Evolutionary conservation across 2,113 vertebrate species (phyloP).

Genomic region (Brachionichthys hirsutus): DNA sequence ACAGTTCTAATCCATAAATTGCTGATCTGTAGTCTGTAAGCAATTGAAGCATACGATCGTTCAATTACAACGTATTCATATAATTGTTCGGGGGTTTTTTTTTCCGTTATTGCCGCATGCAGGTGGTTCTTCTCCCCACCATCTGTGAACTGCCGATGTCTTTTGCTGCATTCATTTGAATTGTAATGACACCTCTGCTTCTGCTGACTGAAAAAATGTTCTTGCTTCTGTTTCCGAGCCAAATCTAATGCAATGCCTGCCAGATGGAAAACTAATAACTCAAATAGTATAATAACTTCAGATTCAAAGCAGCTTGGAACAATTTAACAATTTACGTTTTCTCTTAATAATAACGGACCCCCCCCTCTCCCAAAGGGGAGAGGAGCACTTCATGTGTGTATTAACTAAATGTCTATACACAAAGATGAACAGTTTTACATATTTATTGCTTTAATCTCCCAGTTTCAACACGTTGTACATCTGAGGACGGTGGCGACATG

Average conservation of each 20-base stretch:
- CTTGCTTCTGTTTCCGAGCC: constrained; percentile 22
- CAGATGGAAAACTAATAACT: constrained; percentile 10
- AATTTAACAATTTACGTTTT: constrained; percentile 23
- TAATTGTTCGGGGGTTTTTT: constrained; percentile 4
- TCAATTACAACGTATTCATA: constrained; percentile 19
- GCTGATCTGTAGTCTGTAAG: neutral
- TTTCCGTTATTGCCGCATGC: constrained; percentile 9
- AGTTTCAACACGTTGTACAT: neutral
- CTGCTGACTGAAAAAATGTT: constrained; percentile 11
- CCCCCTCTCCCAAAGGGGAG: neutral
- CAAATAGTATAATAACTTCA: constrained; percentile 1
- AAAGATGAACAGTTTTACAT: neutral
- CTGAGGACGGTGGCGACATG: neutral
- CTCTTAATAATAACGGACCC: constrained; percentile 17
- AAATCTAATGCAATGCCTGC: constrained; percentile 21
- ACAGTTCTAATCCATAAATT: constrained; percentile 14
- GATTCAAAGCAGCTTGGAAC: constrained; percentile 22
- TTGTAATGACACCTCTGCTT: constrained; percentile 30
- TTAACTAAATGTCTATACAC: neutral
- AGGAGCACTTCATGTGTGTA: constrained; percentile 3
- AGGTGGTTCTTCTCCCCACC: constrained; percentile 30
- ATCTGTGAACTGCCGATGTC: constrained; percentile 24
- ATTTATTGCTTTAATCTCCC: neutral
- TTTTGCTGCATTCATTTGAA: constrained; percentile 30
- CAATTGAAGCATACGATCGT: constrained; percentile 20